Base-by-base conservation (phyloP, 1,140 invertebrate species). In the Periplaneta americana region DNA sequence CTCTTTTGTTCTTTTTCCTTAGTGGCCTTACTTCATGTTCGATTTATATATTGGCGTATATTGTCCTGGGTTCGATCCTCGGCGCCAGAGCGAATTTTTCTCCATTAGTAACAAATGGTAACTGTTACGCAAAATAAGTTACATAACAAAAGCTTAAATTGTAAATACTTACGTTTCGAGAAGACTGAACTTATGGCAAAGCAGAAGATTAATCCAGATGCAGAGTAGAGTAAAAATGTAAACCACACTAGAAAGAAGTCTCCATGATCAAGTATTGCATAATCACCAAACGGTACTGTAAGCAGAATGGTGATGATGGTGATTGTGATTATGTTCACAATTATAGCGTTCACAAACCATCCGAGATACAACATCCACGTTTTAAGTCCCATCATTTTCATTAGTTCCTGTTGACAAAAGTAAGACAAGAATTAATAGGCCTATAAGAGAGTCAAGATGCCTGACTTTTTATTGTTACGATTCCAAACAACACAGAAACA, bases 371-470 rank as follows among this genome's bases (percentile, higher is more conserved):
- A 89, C 79, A 93, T 86, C 89, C 91, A 93, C 76, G 89, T 89
- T 81, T 89, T 89, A 74, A 94, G 84, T 17, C 93, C 93, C 90
- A 93, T 93, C 88, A 94, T 93, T 87, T 92, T 93, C 92, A 93
- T 92, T 15, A 93, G 89, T 87, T 94, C 93, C 92, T 93, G 83
- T 76, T 34, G 18, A 76, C 15, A 75, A n/a, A n/a, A n/a, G n/a
- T n/a, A n/a, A n/a, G n/a, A n/a, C n/a, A n/a, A n/a, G n/a, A n/a
- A n/a, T n/a, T n/a, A n/a, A n/a, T n/a, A n/a, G n/a, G n/a, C n/a
- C n/a, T n/a, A n/a, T n/a, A n/a, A n/a, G n/a, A n/a, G n/a, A n/a
- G n/a, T n/a, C n/a, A n/a, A n/a, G n/a, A n/a, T n/a, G n/a, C n/a
- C n/a, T n/a, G n/a, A n/a, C n/a, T n/a, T n/a, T n/a, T n/a, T n/a